These are phyloP conservation scores for Caradrina kadenii DNA, from an alignment of 2,888 invertebrate genomes.

Conservation along the genomic window DNA sequence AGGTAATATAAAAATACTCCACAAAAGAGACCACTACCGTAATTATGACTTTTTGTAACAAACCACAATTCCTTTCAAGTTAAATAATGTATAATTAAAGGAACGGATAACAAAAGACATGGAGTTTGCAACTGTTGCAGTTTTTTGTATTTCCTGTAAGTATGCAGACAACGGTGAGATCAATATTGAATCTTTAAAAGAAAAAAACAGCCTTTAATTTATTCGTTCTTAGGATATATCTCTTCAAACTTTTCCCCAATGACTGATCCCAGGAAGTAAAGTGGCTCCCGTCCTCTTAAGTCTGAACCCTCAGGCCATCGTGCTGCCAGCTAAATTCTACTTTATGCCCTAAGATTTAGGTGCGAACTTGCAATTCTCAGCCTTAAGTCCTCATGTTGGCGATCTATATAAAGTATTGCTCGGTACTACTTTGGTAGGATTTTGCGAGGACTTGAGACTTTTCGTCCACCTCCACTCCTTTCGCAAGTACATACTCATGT, in stretches of 20 bases:
- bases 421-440: not conserved
- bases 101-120: not conserved
- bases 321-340: conserved; percentile 9
- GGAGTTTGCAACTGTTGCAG: not conserved
- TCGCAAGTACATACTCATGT: conserved; percentile 24
- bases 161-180: not conserved
- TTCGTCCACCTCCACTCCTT: conserved; percentile 5
- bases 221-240: not conserved
- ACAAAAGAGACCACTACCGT: not conserved
- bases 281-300: not conserved
- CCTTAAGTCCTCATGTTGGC: not conserved
- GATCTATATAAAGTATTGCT: conserved; percentile 11
- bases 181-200: not conserved
- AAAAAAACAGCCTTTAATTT: not conserved
- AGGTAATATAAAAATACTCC: not conserved
- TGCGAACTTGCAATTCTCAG: not conserved
- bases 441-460: conserved; percentile 4
- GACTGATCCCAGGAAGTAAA: not conserved
- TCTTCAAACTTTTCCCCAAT: not conserved
- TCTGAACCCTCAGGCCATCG: no score
- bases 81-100: not conserved
- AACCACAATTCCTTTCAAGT: not conserved
- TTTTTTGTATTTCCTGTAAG: not conserved
- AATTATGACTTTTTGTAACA: not conserved
- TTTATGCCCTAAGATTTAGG: not conserved